These are phyloP conservation scores for Drosophila repleta DNA, from an alignment of 1,140 invertebrate genomes.

Conservation along the genomic window DNA sequence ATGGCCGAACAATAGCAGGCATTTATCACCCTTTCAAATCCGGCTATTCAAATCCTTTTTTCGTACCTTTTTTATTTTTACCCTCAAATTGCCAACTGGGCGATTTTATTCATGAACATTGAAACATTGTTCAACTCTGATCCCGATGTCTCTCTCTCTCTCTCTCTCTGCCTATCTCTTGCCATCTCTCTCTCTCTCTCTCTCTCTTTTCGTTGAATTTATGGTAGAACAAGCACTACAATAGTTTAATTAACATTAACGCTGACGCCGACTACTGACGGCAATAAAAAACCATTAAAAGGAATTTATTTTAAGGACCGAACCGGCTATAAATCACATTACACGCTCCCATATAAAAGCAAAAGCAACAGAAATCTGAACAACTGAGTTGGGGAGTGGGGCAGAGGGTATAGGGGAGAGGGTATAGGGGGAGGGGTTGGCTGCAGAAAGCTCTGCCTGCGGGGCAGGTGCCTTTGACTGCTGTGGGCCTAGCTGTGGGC, in stretches of 20 bases:
- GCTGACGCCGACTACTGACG: constrained; percentile 76
- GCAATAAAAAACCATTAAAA: constrained; percentile 81
- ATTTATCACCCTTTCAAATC: constrained; percentile 31
- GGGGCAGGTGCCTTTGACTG: constrained; percentile 44
- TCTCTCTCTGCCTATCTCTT: constrained; percentile 12
- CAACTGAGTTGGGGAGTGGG: background rate
- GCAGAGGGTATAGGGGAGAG: background rate
- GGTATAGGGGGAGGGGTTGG: no score
- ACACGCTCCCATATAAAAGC: constrained; percentile 79
- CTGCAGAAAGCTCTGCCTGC: constrained; percentile 33
- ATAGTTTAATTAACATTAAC: constrained; percentile 82
- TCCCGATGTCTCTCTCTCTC: constrained; percentile 12
- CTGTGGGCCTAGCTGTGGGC: constrained; percentile 35
- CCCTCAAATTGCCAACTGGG: constrained; percentile 44
- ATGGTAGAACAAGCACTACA: constrained; percentile 56
- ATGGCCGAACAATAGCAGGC: constrained; percentile 11
- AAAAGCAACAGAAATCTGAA: constrained; percentile 54
- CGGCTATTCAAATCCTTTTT: constrained; percentile 30
- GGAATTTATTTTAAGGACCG: constrained; percentile 81
- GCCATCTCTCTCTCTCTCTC: constrained; percentile 17
- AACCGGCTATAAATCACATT: constrained; percentile 80
- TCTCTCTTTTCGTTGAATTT: background rate
- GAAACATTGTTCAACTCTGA: constrained; percentile 41
- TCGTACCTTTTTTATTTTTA: constrained; percentile 7
- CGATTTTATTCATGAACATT: constrained; percentile 36